A percentile compares a stretch with the other conserved stretches of the same genome.
Evolutionary conservation across 2,888 invertebrate species (phyloP).

Genomic region (Oscheius sp.): DNA sequence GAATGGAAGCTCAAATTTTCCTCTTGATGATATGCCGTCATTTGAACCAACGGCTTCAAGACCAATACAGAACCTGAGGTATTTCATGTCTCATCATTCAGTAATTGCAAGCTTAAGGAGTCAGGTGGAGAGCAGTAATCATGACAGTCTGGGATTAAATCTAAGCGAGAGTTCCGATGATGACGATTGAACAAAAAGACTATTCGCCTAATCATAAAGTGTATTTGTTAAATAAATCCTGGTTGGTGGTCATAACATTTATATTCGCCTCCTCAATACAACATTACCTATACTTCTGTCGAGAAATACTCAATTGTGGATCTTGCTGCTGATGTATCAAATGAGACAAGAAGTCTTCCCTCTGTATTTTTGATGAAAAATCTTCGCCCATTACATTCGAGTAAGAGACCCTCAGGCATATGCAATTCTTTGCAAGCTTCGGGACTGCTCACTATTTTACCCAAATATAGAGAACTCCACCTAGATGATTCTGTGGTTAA

Average conservation of each 20-base stretch:
- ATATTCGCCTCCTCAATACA: too few relatives aligned
- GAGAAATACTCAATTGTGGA: too few relatives aligned
- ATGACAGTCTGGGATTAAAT: conserved; percentile 37
- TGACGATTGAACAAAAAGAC: too few relatives aligned
- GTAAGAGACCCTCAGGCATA: neutral
- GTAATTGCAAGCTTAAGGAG: too few relatives aligned
- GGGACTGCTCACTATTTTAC: neutral
- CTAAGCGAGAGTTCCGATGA: conserved; percentile 54
- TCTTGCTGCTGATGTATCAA: neutral
- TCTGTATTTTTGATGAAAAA: neutral
- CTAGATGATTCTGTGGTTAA: neutral
- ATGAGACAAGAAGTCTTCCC: neutral
- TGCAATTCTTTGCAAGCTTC: neutral
- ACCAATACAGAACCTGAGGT: neutral
- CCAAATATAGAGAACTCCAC: neutral
- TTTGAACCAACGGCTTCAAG: neutral
- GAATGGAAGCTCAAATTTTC: neutral
- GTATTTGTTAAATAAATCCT: too few relatives aligned
- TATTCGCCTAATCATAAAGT: too few relatives aligned
- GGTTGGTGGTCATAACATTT: too few relatives aligned
- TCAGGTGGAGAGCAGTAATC: conserved; percentile 9
- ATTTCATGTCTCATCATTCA: neutral
- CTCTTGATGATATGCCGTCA: neutral
- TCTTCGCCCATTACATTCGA: neutral
- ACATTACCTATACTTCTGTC: too few relatives aligned